Evolutionary conservation across 2,113 vertebrate species (phyloP).

Genomic region (Grus americana): DNA sequence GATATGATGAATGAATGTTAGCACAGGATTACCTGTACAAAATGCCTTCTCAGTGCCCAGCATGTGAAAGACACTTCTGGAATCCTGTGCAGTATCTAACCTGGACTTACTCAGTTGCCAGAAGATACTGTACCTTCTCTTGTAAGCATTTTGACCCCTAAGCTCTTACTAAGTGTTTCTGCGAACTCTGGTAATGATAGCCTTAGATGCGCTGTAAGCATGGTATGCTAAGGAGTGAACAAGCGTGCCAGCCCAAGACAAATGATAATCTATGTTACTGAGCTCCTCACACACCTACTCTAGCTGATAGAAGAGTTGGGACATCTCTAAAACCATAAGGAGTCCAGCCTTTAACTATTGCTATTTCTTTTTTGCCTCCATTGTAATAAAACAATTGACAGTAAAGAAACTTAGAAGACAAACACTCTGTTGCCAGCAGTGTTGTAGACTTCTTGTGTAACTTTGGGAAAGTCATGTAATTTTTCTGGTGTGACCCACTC

Average conservation of each 20-base stretch:
- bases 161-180: not conserved
- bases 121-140: not conserved
- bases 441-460: not conserved
- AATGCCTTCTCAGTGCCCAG: not conserved
- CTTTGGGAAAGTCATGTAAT: not conserved
- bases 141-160: not conserved
- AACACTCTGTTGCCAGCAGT: not conserved
- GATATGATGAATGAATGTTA: not conserved
- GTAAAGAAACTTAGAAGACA: not conserved
- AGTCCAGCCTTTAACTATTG: not conserved
- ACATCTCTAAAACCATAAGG: not conserved
- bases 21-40: not conserved
- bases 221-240: not conserved
- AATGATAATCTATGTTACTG: not conserved
- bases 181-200: fast-evolving
- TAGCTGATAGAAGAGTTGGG: not conserved
- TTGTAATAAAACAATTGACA: not conserved
- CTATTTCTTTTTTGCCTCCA: not conserved
- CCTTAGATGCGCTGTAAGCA: fast-evolving
- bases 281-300: not conserved
- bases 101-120: not conserved
- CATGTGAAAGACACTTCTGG: not conserved
- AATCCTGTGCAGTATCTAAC: not conserved
- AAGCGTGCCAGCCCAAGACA: not conserved
- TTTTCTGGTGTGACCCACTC: not conserved